These are phyloP conservation scores for Pseudoips prasinana DNA, from an alignment of 2,888 invertebrate species.

Conservation along the genomic window DNA sequence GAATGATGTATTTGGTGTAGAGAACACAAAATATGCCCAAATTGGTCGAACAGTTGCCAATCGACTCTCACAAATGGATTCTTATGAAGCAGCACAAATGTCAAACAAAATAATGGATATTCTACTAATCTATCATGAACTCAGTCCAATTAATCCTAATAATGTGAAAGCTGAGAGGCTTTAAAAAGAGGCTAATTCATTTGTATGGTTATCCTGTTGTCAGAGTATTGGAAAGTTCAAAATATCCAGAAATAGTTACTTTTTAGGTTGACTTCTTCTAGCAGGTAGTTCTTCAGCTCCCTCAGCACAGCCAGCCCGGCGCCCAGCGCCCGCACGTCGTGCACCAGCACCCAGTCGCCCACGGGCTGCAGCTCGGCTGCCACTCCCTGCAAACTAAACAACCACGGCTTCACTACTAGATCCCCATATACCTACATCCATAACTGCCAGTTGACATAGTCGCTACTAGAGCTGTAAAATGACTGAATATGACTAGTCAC, in stretches of 20 bases:
- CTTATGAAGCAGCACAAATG: constrained; percentile 56
- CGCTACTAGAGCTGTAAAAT: too few relatives aligned
- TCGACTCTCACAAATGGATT: constrained; percentile 55
- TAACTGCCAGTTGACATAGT: too few relatives aligned
- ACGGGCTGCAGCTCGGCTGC: constrained; percentile 68
- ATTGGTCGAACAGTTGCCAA: constrained; percentile 52
- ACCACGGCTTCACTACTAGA: too few relatives aligned
- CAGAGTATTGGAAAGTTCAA: too few relatives aligned
- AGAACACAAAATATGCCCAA: constrained; percentile 50
- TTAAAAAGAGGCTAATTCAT: too few relatives aligned
- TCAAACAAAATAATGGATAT: constrained; percentile 61
- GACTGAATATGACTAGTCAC: too few relatives aligned
- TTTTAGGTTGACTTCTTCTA: constrained; percentile 67
- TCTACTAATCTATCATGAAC: constrained; percentile 57
- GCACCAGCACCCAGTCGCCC: too few relatives aligned
- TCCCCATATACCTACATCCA: too few relatives aligned
- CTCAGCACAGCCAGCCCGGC: constrained; percentile 63
- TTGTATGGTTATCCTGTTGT: too few relatives aligned
- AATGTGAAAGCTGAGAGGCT: constrained; percentile 31
- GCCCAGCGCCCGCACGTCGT: constrained; percentile 62
- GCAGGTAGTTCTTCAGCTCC: constrained; percentile 66
- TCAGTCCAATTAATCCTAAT: constrained; percentile 66
- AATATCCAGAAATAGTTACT: too few relatives aligned
- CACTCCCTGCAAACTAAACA: constrained; percentile 68
- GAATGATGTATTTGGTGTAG: constrained; percentile 57